Base-by-base conservation (phyloP, 92 coral and sea anemone genomes). In the Metridium senile region DNA sequence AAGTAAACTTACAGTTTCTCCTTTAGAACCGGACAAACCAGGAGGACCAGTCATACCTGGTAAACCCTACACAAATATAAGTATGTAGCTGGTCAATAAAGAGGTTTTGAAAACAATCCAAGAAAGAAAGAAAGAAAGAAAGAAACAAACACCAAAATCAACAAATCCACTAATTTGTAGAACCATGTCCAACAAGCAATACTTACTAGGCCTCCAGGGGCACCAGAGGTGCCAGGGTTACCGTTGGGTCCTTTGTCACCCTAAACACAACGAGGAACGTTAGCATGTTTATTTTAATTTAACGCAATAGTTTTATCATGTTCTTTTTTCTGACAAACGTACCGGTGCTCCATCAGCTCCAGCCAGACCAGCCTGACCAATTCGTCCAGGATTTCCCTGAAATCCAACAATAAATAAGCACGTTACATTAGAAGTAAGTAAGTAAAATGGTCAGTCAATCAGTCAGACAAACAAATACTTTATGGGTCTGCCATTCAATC, bases 311-410 rank as follows among this genome's bases (percentile, higher is more conserved):
- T n/a, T n/a, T n/a, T n/a, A n/a, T n/a, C n/a, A n/a, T n/a, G n/a
- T n/a, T n/a, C n/a, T n/a, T n/a, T n/a, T n/a, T n/a, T n/a, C n/a
- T n/a, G n/a, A n/a, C n/a, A n/a, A n/a, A n/a, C n/a, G n/a, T 72
- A 91, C 97, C 78, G 89, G 85, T 21, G 90, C 74, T 26, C 97
- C 97, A 75, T 83, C 87, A 58, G 84, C 62, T 58, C 97, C 97
- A 63, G 91, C 83, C 18, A 85, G 66, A 20, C 97, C 97, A 29
- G 84, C 30, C 7, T 72, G 70, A n/a, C 97, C 97, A 26, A 81
- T 51, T 53, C 85, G 93, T 33, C 97, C 97, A 65, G 90, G 68
- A 57, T 84, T 70, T 69, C 97, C 97, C 97, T 91, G 56, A 34
- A 28, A 72, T 62, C 1, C 56, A 52, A 27, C 10, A 45, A 21